Base-by-base conservation (phyloP, 2,113 vertebrate species). In the Apteryx mantelli region DNA sequence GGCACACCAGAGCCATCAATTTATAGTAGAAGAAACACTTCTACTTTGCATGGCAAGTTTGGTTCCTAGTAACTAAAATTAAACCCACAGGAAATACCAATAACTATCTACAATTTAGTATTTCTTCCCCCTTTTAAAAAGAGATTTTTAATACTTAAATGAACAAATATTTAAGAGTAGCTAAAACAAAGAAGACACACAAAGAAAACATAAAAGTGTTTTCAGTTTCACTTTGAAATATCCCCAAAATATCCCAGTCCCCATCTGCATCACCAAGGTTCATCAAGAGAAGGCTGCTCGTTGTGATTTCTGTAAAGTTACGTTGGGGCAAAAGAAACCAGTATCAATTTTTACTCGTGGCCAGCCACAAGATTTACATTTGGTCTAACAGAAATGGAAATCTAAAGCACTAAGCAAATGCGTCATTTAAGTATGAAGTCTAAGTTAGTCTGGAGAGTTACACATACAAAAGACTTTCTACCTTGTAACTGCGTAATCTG, bases 201-300 rank as follows among this genome's bases (percentile, higher is more conserved):
- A 38, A 38, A 38, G 36, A 38, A 38, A 38, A 38, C 36, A 38
- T 38, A 38, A 38, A 38, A 38, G 15, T 30, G 53, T 70, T 95
- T 92, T 87, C 81, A 65, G 66, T 91, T 89, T 82, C 86, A 76
- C 36, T 91, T 28, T 55, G 24, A 53, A 94, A 63, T 36, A 46
- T 46, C 89, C 48, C 78, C 44, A 58, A 28, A 8, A 42, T 30
- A 28, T 0, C 0, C 2, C 19, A 18, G 89, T n/a, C 34, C 52
- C 50, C 66, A 90, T 8, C 26, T 71, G 78, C 40, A 83, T 10
- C 53, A 19, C 4, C n/a, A 25, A 46, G 18, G 24, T 4, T n/a
- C 26, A 28, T 4, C 16, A 5, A 76, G 17, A 81, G 65, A 73
- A 50, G 9, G 50, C 11, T 69, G 12, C 26, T 36, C 40, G n/a